Percentiles rank a stretch among this genome's conserved stretches.
Conservation (phyloP, 2,888 invertebrate species). For the Fragum whitleyi region DNA sequence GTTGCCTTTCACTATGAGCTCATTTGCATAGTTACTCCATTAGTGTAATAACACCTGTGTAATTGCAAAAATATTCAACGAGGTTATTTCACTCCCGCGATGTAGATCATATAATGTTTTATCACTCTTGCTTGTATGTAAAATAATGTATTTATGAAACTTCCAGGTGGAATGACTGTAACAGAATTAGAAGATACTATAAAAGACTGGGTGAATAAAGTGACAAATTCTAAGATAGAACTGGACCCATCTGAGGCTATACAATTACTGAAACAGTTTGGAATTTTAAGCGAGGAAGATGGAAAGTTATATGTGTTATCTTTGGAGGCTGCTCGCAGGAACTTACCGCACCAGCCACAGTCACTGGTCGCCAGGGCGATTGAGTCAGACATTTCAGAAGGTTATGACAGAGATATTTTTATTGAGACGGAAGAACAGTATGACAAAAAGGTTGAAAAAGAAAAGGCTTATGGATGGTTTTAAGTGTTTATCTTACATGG, state of each 20-base stretch:
- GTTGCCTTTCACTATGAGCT: too few relatives aligned
- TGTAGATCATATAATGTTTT: too few relatives aligned
- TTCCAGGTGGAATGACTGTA: slow-evolving; percentile 77
- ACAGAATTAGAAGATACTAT: slow-evolving; percentile 73
- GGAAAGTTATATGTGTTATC: slow-evolving; percentile 80
- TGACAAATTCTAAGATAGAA: slow-evolving; percentile 74
- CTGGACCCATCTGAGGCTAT: slow-evolving; percentile 80
- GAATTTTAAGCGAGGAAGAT: slow-evolving; percentile 75
- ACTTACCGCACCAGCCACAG: slow-evolving; percentile 79
- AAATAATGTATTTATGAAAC: too few relatives aligned
- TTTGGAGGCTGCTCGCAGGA: slow-evolving; percentile 77
- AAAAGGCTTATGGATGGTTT: slow-evolving; percentile 79
- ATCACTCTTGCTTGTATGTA: too few relatives aligned
- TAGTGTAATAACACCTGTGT: too few relatives aligned
- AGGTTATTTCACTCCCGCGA: too few relatives aligned
- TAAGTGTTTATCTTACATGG: slow-evolving; percentile 41
- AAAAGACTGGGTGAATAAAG: slow-evolving; percentile 78
- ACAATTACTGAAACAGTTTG: slow-evolving; percentile 74
- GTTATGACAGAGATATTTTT: slow-evolving; percentile 81
- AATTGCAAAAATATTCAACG: too few relatives aligned
- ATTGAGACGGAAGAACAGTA: slow-evolving; percentile 80
- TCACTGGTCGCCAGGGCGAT: slow-evolving; percentile 75
- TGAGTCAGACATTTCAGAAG: slow-evolving; percentile 80
- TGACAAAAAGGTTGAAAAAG: slow-evolving; percentile 75
- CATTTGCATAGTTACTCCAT: too few relatives aligned